Percentiles rank a stretch among this genome's conserved stretches.
Evolutionary conservation across 2,888 invertebrate genomes (phyloP).

Genomic region (Shargacucullia verbasci): DNA sequence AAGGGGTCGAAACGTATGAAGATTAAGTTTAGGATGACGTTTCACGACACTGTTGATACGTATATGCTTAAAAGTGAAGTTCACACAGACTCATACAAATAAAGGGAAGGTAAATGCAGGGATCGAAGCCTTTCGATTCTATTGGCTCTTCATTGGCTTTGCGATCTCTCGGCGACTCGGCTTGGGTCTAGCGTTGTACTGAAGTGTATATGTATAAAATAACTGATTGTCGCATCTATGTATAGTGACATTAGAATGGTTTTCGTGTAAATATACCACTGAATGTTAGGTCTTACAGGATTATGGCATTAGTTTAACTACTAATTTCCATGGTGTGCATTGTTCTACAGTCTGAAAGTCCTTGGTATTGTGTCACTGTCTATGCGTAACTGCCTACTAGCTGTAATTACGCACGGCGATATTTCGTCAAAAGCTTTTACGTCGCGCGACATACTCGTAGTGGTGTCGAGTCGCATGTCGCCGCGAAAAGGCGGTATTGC

Average conservation of each 20-base stretch:
- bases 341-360: slow-evolving; percentile 31
- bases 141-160: slow-evolving; percentile 47
- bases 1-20: slow-evolving; percentile 37
- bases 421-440: slow-evolving; percentile 42
- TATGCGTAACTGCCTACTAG: slow-evolving; percentile 23
- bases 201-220: neutral
- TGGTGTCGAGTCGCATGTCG: slow-evolving; percentile 44
- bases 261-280: too few species aligned
- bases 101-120: slow-evolving; percentile 36
- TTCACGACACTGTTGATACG: slow-evolving; percentile 29
- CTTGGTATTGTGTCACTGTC: slow-evolving; percentile 29
- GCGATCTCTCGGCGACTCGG: slow-evolving; percentile 16
- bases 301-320: slow-evolving; percentile 40
- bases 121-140: slow-evolving; percentile 36
- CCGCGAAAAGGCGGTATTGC: slow-evolving; percentile 34
- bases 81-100: slow-evolving; percentile 49
- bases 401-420: slow-evolving; percentile 43
- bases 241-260: too few species aligned
- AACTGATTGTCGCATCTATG: neutral
- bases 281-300: slow-evolving; percentile 34
- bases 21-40: slow-evolving; percentile 55
- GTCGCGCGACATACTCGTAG: slow-evolving; percentile 37
- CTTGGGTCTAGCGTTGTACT: slow-evolving; percentile 1
- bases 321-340: slow-evolving; percentile 46
- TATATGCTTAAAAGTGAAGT: slow-evolving; percentile 34